These are phyloP conservation scores for Botrylloides violaceus DNA, from an alignment of 23 tunicate genomes.

Conservation along the genomic window DNA sequence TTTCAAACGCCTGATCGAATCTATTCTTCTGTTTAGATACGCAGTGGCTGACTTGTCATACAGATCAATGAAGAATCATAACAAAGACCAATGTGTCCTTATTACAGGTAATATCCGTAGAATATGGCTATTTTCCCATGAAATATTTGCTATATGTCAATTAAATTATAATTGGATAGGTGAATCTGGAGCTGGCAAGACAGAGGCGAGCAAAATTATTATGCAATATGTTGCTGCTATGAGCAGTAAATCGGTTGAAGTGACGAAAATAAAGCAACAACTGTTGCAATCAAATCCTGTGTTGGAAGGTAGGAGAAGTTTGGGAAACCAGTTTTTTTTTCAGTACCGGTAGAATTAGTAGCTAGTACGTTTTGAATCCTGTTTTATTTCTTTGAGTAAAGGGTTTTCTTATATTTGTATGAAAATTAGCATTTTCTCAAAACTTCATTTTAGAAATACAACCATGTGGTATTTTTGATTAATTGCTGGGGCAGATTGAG, in stretches of 20 bases:
- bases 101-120: conserved; percentile 53
- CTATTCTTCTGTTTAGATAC: conserved; percentile 32
- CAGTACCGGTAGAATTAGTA: too few species aligned
- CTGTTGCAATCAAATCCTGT: conserved; percentile 91
- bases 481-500: too few species aligned
- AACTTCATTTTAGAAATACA: too few species aligned
- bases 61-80: conserved; percentile 79
- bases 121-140: too few species aligned
- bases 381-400: too few species aligned
- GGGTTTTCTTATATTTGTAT: too few species aligned
- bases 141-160: too few species aligned
- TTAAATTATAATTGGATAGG: too few species aligned
- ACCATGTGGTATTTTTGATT: too few species aligned
- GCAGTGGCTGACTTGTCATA: conserved; percentile 80
- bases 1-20: neutral
- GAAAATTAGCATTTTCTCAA: too few species aligned
- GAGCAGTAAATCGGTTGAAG: conserved; percentile 64
- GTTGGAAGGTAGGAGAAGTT: conserved; percentile 65
- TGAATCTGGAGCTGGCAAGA: conserved; percentile 91
- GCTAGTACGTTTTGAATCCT: too few species aligned
- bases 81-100: conserved; percentile 87
- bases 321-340: too few species aligned
- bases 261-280: conserved; percentile 75
- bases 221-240: conserved; percentile 90
- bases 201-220: conserved; percentile 90